phyloP scores from a whole-genome alignment of 2,888 invertebrate genomes.

The Hyalella azteca region DNA sequence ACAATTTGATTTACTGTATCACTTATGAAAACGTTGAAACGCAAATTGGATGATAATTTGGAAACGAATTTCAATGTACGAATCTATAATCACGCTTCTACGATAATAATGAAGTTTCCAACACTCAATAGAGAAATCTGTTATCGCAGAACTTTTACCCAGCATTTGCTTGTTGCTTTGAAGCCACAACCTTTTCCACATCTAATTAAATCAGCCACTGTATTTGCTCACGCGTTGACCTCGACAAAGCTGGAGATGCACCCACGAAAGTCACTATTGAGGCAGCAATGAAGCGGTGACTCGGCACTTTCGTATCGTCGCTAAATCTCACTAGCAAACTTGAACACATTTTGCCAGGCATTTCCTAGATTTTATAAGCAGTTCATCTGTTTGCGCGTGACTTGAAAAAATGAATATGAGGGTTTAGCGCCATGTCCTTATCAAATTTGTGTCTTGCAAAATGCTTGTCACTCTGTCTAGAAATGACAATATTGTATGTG shows the following conservation, averaged over 20 bases:
- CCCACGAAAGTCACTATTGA: not conserved
- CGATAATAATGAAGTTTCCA: not conserved
- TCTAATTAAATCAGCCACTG: not conserved
- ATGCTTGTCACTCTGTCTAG: too few species aligned
- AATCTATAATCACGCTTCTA: too few species aligned
- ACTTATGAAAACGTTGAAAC: too few species aligned
- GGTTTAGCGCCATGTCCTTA: not conserved
- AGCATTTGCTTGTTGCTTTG: not conserved
- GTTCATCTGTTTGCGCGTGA: not conserved
- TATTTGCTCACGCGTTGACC: not conserved
- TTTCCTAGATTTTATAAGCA: not conserved
- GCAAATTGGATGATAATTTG: too few species aligned
- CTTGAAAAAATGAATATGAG: not conserved
- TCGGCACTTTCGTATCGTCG: not conserved
- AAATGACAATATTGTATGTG: too few species aligned
- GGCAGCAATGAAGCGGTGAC: not conserved
- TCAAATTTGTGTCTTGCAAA: not conserved
- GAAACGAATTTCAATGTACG: too few species aligned
- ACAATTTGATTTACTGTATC: too few species aligned
- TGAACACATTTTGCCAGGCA: not conserved
- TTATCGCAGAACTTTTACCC: not conserved
- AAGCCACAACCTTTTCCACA: not conserved
- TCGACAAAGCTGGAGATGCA: not conserved
- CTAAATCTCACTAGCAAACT: not conserved
- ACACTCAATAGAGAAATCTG: not conserved